Evolutionary conservation across 2,888 invertebrate genomes (phyloP).

Genomic region (Linnaemya vulpina): DNA sequence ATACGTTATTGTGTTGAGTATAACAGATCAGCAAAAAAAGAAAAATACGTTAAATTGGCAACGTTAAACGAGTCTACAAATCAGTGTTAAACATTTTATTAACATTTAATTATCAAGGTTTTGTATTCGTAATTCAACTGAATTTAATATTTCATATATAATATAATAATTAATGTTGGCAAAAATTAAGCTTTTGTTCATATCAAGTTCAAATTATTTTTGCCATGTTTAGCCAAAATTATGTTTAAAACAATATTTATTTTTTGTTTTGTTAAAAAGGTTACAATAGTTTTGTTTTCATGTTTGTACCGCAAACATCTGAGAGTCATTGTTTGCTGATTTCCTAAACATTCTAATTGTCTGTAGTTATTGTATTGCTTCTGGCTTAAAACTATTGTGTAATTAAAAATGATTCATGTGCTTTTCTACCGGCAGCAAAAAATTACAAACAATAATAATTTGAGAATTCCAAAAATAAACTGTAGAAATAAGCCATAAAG

Average conservation of each 20-base stretch:
- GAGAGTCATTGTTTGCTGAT: not conserved
- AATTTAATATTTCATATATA: constrained; percentile 8
- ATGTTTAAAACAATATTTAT: not conserved
- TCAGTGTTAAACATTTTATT: constrained; percentile 21
- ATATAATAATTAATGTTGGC: not conserved
- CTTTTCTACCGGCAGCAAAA: not conserved
- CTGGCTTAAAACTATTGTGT: constrained; percentile 7
- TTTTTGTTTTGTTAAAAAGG: not conserved
- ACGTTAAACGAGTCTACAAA: not conserved
- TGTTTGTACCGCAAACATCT: constrained; percentile 2
- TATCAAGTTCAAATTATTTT: constrained; percentile 38
- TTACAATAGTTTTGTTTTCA: not conserved
- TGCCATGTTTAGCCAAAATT: constrained; percentile 9
- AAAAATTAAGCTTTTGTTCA: not conserved
- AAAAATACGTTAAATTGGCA: not conserved
- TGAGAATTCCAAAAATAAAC: constrained; percentile 23
- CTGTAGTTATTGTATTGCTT: not conserved
- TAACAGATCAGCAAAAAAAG: constrained; percentile 39
- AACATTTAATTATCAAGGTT: constrained; percentile 37
- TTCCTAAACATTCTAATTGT: constrained; percentile 13
- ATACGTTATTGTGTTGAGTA: constrained; percentile 6
- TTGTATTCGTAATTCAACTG: not conserved
- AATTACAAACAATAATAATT: not conserved
- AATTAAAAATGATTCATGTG: constrained; percentile 41
- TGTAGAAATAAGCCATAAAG: constrained; percentile 20